Percentiles rank a stretch among this genome's conserved stretches.
Conservation (phyloP, 2,113 vertebrate genomes). For the Oryzias melastigma region DNA sequence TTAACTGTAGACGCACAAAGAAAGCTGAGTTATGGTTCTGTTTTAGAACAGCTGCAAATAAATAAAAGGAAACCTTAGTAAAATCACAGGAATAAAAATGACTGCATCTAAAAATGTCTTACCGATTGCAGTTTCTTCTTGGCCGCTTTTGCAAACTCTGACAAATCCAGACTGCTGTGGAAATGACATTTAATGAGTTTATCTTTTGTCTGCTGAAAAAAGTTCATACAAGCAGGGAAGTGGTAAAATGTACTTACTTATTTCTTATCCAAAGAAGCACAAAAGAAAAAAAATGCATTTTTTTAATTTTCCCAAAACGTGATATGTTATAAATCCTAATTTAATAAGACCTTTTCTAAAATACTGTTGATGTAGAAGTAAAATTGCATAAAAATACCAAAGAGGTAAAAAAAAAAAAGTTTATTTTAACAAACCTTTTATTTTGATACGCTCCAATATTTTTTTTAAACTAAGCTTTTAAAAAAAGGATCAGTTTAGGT, state of each 20-base stretch:
- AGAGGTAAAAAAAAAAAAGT: too few species aligned
- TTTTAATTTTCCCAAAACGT: too few species aligned
- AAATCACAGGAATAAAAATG: neutral
- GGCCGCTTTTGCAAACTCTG: conserved; percentile 95
- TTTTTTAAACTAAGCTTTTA: too few species aligned
- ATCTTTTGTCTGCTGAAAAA: conserved; percentile 1
- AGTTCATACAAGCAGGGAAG: neutral
- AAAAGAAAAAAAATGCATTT: conserved; percentile 26
- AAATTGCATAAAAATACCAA: too few species aligned
- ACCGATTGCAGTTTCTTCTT: conserved; percentile 99
- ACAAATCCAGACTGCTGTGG: conserved; percentile 93
- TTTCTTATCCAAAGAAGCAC: conserved; percentile 72
- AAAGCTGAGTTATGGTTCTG: conserved; percentile 6
- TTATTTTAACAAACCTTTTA: too few species aligned
- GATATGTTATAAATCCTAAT: too few species aligned
- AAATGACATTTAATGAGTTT: conserved; percentile 30
- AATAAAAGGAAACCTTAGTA: neutral
- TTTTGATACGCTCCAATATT: too few species aligned
- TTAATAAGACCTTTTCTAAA: too few species aligned
- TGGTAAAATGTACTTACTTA: conserved; percentile 65
- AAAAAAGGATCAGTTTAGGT: too few species aligned
- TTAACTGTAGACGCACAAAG: conserved; percentile 78
- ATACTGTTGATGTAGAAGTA: too few species aligned
- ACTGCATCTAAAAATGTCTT: conserved; percentile 60
- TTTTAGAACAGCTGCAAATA: neutral